Evolutionary conservation across 2,888 invertebrate species (phyloP), one percentile per base, ranked within the genome.

Genomic region (Pammene fasciana): DNA sequence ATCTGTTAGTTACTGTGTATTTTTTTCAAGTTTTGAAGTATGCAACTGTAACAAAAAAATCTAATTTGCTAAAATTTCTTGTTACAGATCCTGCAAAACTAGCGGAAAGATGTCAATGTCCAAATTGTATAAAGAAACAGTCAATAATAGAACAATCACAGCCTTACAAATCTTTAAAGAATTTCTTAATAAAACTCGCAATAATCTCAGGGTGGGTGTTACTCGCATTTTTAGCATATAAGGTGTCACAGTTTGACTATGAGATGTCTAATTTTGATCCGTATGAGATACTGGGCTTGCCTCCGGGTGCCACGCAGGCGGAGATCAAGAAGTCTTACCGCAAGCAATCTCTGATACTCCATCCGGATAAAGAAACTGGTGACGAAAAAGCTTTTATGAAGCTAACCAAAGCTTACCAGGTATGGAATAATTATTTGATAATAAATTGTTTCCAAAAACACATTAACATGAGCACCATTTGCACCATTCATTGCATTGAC

Each of bases 181-280:
- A 96, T 81, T 94, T 96, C 77, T 93, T 96, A 82, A 96, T 97
- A 80, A 97, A 97, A 92, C 79, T 95, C 72, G 89, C 95, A 14
- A 96, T 98, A 65, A 93, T 97, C 71, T 88, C 94, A 73, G 98
- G 98, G 78, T 98, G 98, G 98, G 90, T 95, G 18, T 86, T 96
- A 64, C 94, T 98, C 76, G 94, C 95, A 67, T 94, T 97, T 72
- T 91, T 98, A 77, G 96, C 97, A 1, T 97, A 97, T 84, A 97
- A 97, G 93, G 97, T 98, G 46, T 98, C 98, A 0, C 97, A 98
- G 86, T 98, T 99, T 92, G 99, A 99, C 86, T 97, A 98, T 91
- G 99, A 99, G 93, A 97, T 98, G 95, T 97, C 98, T 8, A 99
- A 99, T 87, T 99, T 99, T 93, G 99, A 99, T 94, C 99, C 99